Conservation (phyloP, 2,113 vertebrate species). For the Nematolebias whitei region DNA sequence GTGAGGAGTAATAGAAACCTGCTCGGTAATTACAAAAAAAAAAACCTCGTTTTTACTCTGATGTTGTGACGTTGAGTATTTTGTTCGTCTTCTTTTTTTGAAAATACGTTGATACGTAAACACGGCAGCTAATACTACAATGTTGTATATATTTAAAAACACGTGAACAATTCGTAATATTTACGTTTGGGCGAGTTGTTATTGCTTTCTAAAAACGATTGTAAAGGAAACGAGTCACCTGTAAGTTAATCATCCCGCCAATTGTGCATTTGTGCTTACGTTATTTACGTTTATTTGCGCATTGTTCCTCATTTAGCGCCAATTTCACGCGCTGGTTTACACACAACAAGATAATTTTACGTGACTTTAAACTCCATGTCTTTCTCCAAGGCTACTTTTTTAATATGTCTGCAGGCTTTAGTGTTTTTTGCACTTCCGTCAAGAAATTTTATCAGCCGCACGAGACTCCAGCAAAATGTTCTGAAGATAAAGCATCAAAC, state of each 20-base stretch:
- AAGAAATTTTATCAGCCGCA: not conserved
- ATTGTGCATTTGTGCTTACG: conserved; percentile 12
- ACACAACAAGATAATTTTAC: too few relatives aligned
- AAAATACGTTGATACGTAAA: too few relatives aligned
- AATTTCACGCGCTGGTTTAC: not conserved
- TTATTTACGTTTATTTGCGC: not conserved
- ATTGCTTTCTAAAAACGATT: not conserved
- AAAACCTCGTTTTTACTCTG: too few relatives aligned
- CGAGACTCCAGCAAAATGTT: not conserved
- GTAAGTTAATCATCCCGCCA: conserved; percentile 47
- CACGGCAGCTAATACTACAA: too few relatives aligned
- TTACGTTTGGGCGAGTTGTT: not conserved
- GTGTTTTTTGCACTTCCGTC: not conserved
- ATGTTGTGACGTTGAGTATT: not conserved
- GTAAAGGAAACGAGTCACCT: not conserved
- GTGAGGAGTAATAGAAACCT: not conserved
- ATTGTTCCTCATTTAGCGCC: not conserved
- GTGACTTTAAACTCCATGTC: too few relatives aligned
- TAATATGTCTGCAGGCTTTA: not conserved
- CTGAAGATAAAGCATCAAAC: not conserved
- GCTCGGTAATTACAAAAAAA: conserved; percentile 9
- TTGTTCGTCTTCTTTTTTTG: not conserved
- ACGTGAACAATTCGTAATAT: fast-evolving
- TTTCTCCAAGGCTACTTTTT: too few relatives aligned
- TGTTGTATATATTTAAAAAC: too few relatives aligned